phyloP scores from a whole-genome alignment of 2,113 vertebrate genomes.

The Peromyscus californicus region DNA sequence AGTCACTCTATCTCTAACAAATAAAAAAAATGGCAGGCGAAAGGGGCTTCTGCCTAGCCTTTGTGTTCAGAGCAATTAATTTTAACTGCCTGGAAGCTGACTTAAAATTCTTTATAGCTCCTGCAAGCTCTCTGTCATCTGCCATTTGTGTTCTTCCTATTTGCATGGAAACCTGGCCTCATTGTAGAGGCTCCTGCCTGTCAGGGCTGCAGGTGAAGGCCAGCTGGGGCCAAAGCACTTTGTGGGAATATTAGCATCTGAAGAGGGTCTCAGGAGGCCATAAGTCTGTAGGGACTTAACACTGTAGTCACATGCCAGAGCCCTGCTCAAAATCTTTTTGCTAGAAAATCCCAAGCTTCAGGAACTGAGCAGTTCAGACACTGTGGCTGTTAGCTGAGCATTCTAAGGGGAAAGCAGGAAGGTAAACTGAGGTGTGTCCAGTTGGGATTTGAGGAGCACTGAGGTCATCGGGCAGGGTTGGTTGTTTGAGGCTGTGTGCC shows the following conservation, averaged over 20 bases:
- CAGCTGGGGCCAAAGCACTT: conserved; percentile 78
- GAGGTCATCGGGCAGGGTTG: not conserved
- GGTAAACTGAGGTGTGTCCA: not conserved
- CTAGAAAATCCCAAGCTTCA: not conserved
- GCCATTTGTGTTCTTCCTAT: conserved; percentile 70
- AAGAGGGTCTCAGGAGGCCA: conserved; percentile 70
- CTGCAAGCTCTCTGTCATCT: conserved; percentile 67
- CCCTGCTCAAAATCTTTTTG: not conserved
- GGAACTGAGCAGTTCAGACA: conserved; percentile 16
- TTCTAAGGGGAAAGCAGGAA: not conserved
- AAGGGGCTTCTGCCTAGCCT: conserved; percentile 1
- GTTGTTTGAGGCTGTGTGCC: not conserved
- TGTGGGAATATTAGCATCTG: conserved; percentile 80
- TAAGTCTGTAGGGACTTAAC: not conserved
- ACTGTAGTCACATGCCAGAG: conserved; percentile 41
- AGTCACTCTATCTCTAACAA: conserved; percentile 29
- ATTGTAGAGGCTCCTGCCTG: conserved; percentile 57
- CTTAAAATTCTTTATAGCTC: conserved; percentile 80
- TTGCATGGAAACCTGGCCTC: conserved; percentile 80
- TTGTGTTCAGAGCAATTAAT: conserved; percentile 80
- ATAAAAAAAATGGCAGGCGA: conserved; percentile 37
- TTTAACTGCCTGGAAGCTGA: conserved; percentile 68
- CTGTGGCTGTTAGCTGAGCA: not conserved
- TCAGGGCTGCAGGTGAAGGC: conserved; percentile 82
- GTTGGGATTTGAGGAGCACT: not conserved